Evolutionary conservation across 1,140 invertebrate species (phyloP).

Genomic region (Melanaphis sacchari): DNA sequence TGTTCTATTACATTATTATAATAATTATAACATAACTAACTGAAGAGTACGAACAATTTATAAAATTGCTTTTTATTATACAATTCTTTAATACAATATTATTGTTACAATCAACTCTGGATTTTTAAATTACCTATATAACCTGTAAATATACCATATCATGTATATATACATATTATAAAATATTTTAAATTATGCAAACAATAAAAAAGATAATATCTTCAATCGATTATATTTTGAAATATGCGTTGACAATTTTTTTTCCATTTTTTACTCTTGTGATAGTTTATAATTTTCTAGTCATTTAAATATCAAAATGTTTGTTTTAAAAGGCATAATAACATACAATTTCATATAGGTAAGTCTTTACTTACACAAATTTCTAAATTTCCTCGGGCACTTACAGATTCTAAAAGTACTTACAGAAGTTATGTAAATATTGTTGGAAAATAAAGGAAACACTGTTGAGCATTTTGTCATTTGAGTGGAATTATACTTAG

Average conservation of each 20-base stretch:
- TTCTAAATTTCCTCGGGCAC: slow-evolving; percentile 1
- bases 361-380: neutral
- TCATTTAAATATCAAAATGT: neutral
- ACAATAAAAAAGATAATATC: too few species aligned
- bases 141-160: neutral
- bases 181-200: too few species aligned
- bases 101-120: neutral
- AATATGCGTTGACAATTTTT: neutral
- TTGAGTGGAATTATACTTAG: neutral
- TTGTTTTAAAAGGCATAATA: neutral
- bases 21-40: neutral
- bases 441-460: neutral
- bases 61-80: neutral
- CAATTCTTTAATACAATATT: neutral
- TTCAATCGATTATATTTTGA: neutral
- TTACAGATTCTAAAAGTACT: slow-evolving; percentile 3
- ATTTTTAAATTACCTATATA: neutral
- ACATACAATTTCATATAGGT: neutral
- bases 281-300: neutral
- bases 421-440: neutral
- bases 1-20: neutral
- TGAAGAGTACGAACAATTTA: neutral
- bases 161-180: neutral
- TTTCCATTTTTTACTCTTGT: neutral
- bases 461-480: neutral